phyloP scores from a whole-genome alignment of 30 jellyfish, hydroid and myxozoan genomes.

The Pseudorhiza aurosa region DNA sequence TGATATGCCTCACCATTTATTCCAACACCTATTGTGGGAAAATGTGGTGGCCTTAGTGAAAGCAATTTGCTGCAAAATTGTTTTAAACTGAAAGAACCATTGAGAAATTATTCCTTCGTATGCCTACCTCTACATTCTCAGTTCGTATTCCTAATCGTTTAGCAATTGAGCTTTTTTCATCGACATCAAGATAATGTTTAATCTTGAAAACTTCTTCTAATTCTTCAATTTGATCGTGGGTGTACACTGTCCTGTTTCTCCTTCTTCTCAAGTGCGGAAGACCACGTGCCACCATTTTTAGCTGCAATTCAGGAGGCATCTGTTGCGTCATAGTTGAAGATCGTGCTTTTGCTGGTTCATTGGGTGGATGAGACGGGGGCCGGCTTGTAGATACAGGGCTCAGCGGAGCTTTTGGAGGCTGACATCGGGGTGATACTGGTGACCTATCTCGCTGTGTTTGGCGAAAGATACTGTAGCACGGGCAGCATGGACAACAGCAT shows the following conservation, averaged over 20 bases:
- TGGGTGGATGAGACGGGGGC: constrained; percentile 13
- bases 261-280: constrained; percentile 66
- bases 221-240: constrained; percentile 75
- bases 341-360: constrained; percentile 47
- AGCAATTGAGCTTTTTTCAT: constrained; percentile 69
- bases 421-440: constrained; percentile 47
- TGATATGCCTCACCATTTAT: too few relatives aligned
- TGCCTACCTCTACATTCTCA: constrained; percentile 76
- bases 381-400: constrained; percentile 51
- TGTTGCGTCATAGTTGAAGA: constrained; percentile 3
- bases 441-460: constrained; percentile 51
- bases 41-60: too few relatives aligned
- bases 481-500: constrained; percentile 80
- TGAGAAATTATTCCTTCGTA: too few relatives aligned
- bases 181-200: constrained; percentile 66
- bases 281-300: constrained; percentile 59
- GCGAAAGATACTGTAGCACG: constrained; percentile 64
- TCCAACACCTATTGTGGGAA: too few relatives aligned
- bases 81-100: too few relatives aligned
- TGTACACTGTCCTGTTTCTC: constrained; percentile 77
- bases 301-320: constrained; percentile 61
- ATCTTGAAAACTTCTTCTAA: constrained; percentile 76
- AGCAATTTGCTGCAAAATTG: too few relatives aligned
- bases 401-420: constrained; percentile 24
- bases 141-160: constrained; percentile 57